Conservation (phyloP, 2,888 invertebrate genomes). For the Xanthia icteritia region DNA sequence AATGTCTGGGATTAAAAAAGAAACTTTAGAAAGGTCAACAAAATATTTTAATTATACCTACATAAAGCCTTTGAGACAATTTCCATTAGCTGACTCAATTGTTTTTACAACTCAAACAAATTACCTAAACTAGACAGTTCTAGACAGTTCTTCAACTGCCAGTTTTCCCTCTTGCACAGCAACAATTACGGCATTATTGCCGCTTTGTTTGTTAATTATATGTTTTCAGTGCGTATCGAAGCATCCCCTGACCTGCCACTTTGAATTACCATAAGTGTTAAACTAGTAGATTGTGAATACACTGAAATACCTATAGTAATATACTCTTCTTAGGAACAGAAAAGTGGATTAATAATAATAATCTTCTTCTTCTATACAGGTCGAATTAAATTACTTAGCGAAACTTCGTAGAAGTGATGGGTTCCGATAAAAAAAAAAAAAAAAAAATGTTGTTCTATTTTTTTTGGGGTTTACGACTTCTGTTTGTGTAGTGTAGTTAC, state of each 20-base stretch:
- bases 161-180: constrained; percentile 23
- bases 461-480: too few species aligned
- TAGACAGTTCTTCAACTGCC: constrained; percentile 11
- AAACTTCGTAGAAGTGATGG: too few species aligned
- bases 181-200: constrained; percentile 63
- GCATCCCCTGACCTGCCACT: constrained; percentile 73
- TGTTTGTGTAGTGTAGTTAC: too few species aligned
- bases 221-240: constrained; percentile 73
- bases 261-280: constrained; percentile 57
- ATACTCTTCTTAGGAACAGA: not conserved
- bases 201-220: constrained; percentile 81
- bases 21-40: too few species aligned
- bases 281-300: constrained; percentile 34
- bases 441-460: too few species aligned
- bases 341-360: not conserved
- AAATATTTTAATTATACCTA: too few species aligned
- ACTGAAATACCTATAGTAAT: constrained; percentile 19
- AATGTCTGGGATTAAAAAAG: too few species aligned
- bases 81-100: not conserved
- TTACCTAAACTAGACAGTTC: not conserved
- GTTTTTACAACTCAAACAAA: not conserved
- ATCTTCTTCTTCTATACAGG: too few species aligned
- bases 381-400: too few species aligned
- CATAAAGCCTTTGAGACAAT: not conserved
- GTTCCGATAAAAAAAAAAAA: too few species aligned